Percentiles rank a stretch among this genome's conserved stretches.
phyloP scores from a whole-genome alignment of 2,113 vertebrate species.

The Alosa alosa region DNA sequence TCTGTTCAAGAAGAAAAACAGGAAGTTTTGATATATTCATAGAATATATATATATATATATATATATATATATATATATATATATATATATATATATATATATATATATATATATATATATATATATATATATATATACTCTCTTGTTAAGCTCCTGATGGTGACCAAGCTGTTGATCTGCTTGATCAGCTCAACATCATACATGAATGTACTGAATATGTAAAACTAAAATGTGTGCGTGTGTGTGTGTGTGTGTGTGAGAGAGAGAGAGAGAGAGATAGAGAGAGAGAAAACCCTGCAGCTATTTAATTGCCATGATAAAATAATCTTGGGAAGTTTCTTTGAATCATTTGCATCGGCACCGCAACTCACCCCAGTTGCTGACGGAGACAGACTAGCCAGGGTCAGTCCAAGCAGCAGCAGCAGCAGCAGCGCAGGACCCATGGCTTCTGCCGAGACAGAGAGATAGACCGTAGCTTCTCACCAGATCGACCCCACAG shows the following conservation, averaged over 20 bases:
- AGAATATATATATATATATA: neutral
- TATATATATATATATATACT: neutral
- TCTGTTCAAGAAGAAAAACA: neutral
- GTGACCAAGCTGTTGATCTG: no score
- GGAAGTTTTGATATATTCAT: neutral
- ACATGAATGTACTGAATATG: no score
- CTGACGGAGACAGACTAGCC: neutral
- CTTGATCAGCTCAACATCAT: no score
- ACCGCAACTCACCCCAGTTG: neutral
- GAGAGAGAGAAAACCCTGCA: neutral
- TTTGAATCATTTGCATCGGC: neutral
- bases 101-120: neutral
- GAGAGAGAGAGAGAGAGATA: neutral
- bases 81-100: no score
- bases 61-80: no score
- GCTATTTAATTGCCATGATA: neutral
- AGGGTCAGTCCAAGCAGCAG: neutral
- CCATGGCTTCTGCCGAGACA: neutral
- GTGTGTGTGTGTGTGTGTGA: neutral
- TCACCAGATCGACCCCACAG: neutral
- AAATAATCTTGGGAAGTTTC: neutral
- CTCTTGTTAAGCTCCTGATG: no score
- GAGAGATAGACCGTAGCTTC: neutral
- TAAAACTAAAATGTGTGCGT: neutral
- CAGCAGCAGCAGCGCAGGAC: neutral